Conservation (phyloP, 2,113 vertebrate species). For the Abramis brama region DNA sequence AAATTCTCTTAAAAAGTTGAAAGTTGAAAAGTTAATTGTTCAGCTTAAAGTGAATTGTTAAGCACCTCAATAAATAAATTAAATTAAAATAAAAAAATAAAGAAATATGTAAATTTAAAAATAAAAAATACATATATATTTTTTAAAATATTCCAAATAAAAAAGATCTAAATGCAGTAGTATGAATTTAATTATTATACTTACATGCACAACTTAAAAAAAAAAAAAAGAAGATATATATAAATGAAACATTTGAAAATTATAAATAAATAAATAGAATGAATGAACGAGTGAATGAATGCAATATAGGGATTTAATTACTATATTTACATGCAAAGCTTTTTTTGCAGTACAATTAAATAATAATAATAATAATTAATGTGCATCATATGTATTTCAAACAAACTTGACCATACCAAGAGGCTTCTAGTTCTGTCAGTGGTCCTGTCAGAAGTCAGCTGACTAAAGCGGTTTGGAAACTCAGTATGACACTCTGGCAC, state of each 20-base stretch:
- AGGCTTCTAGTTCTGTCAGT: not conserved
- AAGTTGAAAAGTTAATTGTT: not conserved
- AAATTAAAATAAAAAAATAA: not conserved
- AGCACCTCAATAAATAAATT: not conserved
- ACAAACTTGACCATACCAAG: not conserved
- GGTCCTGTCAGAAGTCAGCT: not conserved
- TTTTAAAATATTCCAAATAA: not conserved
- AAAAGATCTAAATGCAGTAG: not conserved
- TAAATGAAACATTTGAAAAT: too few relatives aligned
- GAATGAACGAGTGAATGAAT: too few relatives aligned
- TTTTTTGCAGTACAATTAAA: not conserved
- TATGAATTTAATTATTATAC: not conserved
- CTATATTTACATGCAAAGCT: not conserved
- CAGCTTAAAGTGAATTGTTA: not conserved
- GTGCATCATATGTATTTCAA: not conserved
- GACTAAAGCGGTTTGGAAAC: not conserved
- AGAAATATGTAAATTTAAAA: not conserved
- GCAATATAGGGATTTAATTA: too few relatives aligned
- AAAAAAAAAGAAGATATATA: too few relatives aligned
- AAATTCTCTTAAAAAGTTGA: not conserved
- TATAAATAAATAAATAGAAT: too few relatives aligned
- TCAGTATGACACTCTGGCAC: not conserved
- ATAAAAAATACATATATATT: too few relatives aligned
- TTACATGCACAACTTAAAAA: not conserved
- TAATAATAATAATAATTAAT: too few relatives aligned